A percentile compares a stretch with the other conserved stretches of the same genome.
phyloP scores from a whole-genome alignment of 2,113 vertebrate species.

The Rhynchomys soricoides region DNA sequence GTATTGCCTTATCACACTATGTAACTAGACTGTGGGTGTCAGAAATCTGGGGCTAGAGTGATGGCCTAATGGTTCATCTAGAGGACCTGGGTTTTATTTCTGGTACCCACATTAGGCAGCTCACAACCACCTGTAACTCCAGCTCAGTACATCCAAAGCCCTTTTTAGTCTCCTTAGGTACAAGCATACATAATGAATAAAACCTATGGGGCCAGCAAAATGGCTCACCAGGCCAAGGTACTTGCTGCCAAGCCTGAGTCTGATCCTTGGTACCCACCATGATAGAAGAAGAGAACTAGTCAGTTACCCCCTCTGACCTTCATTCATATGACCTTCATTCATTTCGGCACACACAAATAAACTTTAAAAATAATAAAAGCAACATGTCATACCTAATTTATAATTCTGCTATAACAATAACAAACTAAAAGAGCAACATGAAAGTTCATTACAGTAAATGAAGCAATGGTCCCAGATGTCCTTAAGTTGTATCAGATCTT shows the following conservation, averaged over 20 bases:
- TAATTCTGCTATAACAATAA: neutral
- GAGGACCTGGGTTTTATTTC: neutral
- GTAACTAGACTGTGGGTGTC: neutral
- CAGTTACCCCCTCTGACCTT: neutral
- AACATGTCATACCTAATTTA: neutral
- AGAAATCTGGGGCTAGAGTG: neutral
- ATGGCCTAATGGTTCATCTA: neutral
- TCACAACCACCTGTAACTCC: neutral
- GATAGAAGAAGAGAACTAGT: neutral
- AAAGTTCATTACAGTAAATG: constrained; percentile 12
- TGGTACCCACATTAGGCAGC: neutral
- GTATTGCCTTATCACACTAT: neutral
- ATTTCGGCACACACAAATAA: neutral
- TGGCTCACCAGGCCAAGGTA: neutral
- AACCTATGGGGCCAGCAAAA: neutral
- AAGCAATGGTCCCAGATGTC: neutral
- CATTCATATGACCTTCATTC: neutral
- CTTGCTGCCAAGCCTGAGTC: neutral
- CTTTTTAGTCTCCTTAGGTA: neutral
- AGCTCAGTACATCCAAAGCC: neutral
- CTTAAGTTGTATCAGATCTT: neutral
- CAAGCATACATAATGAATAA: neutral
- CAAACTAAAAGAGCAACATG: neutral
- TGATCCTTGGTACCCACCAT: neutral
- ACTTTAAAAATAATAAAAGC: neutral